Percentiles rank a stretch among this genome's conserved stretches.
phyloP scores from a whole-genome alignment of 2,113 vertebrate genomes.

The Amblyopsis rosae region DNA sequence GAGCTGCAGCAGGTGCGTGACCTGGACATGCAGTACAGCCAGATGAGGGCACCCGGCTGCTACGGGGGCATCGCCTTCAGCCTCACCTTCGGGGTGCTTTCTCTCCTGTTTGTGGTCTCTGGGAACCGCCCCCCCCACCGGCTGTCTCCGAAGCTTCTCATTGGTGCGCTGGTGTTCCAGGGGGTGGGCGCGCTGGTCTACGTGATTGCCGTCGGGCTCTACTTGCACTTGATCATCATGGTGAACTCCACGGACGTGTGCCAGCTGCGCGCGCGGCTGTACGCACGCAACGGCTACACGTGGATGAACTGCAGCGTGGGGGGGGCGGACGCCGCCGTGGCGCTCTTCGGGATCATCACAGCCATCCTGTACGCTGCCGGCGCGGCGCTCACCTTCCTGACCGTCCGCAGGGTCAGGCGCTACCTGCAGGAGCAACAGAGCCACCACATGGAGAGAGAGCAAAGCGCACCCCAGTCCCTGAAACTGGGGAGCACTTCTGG shows the following conservation, averaged over 20 bases:
- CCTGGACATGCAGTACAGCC: conserved; percentile 85
- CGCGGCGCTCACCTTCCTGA: conserved; percentile 65
- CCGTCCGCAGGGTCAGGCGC: conserved; percentile 58
- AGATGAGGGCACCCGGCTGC: conserved; percentile 85
- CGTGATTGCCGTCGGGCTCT: conserved; percentile 80
- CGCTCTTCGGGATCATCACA: conserved; percentile 76
- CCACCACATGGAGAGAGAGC: conserved; percentile 27
- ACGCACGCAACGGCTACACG: conserved; percentile 79
- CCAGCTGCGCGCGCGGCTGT: conserved; percentile 75
- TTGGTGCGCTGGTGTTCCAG: conserved; percentile 76
- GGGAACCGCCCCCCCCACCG: conserved; percentile 79
- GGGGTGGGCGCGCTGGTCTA: conserved; percentile 70
- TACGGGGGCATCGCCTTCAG: conserved; percentile 83
- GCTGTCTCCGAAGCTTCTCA: conserved; percentile 72
- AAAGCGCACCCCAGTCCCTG: neutral
- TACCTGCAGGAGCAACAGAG: conserved; percentile 51
- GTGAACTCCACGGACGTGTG: conserved; percentile 85
- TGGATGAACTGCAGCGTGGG: conserved; percentile 85
- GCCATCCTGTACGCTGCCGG: conserved; percentile 75
- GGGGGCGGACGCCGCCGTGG: conserved; percentile 80
- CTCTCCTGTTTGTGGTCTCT: conserved; percentile 81
- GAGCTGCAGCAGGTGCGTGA: conserved; percentile 82
- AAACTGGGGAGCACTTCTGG: conserved; percentile 25
- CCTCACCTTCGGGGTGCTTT: conserved; percentile 69
- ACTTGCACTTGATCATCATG: conserved; percentile 81